phyloP scores from a whole-genome alignment of 2,797 vertebrate species.

The Cercopithecus petaurista region DNA sequence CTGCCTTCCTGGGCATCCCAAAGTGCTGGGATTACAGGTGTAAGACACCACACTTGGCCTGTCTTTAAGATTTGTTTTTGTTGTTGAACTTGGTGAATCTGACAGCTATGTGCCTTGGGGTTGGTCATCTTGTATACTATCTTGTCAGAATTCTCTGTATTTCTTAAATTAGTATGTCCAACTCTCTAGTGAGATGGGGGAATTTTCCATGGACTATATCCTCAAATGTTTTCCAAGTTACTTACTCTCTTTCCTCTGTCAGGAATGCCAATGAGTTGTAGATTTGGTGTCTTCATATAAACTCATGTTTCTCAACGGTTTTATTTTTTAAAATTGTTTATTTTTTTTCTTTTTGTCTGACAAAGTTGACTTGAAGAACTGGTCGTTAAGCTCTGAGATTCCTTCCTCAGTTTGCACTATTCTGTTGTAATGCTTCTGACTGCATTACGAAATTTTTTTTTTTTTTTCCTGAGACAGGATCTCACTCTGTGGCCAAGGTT shows the following conservation, averaged over 20 bases:
- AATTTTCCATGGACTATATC: background rate
- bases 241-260: background rate
- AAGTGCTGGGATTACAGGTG: background rate
- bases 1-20: background rate
- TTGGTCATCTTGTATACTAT: background rate
- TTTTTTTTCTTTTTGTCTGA: background rate
- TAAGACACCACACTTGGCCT: background rate
- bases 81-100: background rate
- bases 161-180: background rate
- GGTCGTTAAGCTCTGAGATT: background rate
- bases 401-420: background rate
- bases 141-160: background rate
- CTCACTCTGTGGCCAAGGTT: background rate
- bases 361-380: background rate
- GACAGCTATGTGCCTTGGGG: background rate
- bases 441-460: background rate
- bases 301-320: background rate
- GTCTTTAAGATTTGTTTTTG: background rate
- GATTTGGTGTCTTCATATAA: background rate
- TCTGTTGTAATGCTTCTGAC: background rate
- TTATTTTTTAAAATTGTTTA: background rate
- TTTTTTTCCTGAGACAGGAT: background rate
- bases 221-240: background rate
- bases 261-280: background rate
- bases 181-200: background rate